Evolutionary conservation across 2,113 vertebrate species (phyloP), one percentile per base, ranked within the genome.

Genomic region (Eonycteris spelaea): DNA sequence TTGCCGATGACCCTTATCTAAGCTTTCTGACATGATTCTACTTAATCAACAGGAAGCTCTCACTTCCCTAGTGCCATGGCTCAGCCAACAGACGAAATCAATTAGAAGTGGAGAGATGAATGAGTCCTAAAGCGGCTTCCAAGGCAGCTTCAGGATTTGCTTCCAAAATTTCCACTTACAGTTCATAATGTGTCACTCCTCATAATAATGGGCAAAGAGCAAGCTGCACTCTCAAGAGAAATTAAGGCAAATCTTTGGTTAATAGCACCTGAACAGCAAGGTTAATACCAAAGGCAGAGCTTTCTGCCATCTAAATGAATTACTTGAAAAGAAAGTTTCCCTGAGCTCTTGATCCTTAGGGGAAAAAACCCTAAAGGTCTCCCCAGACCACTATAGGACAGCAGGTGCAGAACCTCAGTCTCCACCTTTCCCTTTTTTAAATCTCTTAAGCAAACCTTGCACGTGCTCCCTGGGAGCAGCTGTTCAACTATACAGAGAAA

Each of bases 161-260:
- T 92, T 79, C 65, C 3, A 74, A 73, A 84, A 90, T 43, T 48
- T 92, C 45, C 82, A 95, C 55, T 85, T 53, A 82, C 19, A 30
- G 38, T 70, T 91, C 80, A 28, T 12, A 94, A 84, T 7, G 8
- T 2, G 24, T 84, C 75, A 43, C 24, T 75, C 43, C 38, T 65
- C 45, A 67, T 21, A 75, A 73, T 65, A 65, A 65, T 13, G 63
- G 24, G 63, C 61, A 94, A 74, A 93, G 35, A 89, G 59, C 51
- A 95, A 61, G 18, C 22, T 24, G 33, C 2, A 8, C 48, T 67
- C 93, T 84, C 65, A 18, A 59, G 75, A 87, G 70, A 90, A 92
- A 88, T 40, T n/a, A 48, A 90, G 53, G 24, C 70, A 84, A 78
- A 96, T 84, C 80, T 96, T 53, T 90, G n/a, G 28, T 45, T 70